A percentile compares a stretch with the other conserved stretches of the same genome.
Conservation (phyloP, 1,140 invertebrate species). For the Plodia interpunctella region DNA sequence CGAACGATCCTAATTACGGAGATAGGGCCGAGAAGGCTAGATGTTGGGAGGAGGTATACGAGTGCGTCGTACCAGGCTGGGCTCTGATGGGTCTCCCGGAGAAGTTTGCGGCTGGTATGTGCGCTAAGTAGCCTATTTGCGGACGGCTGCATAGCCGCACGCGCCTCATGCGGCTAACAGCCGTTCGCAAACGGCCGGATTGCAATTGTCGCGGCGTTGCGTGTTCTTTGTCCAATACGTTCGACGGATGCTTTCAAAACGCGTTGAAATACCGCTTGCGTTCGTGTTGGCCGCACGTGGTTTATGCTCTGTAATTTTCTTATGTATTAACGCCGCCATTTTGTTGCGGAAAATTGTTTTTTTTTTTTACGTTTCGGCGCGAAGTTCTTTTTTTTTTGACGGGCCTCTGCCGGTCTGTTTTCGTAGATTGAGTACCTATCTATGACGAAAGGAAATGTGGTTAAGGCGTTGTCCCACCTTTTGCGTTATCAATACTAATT, state of each 20-base stretch:
- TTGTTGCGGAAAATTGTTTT: slow-evolving; percentile 34
- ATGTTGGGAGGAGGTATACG: slow-evolving; percentile 66
- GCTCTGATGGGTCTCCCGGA: slow-evolving; percentile 42
- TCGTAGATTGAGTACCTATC: too few relatives aligned
- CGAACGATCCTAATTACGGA: slow-evolving; percentile 60
- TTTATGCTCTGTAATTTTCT: slow-evolving; percentile 28
- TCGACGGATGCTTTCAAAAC: slow-evolving; percentile 56
- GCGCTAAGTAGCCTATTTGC: slow-evolving; percentile 34
- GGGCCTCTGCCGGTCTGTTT: too few relatives aligned
- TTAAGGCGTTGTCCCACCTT: not conserved
- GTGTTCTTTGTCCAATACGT: slow-evolving; percentile 60
- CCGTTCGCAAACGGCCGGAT: slow-evolving; percentile 39
- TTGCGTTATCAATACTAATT: not conserved
- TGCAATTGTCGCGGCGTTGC: slow-evolving; percentile 53
- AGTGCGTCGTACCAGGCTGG: slow-evolving; percentile 60
- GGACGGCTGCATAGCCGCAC: slow-evolving; percentile 27
- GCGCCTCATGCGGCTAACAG: slow-evolving; percentile 32
- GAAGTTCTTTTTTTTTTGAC: too few relatives aligned
- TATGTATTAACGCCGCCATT: slow-evolving; percentile 38
- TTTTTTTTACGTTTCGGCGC: slow-evolving; percentile 12
- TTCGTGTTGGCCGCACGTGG: slow-evolving; percentile 32
- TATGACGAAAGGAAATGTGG: not conserved
- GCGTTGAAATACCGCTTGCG: slow-evolving; percentile 39
- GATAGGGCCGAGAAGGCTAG: slow-evolving; percentile 59
- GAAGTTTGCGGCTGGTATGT: slow-evolving; percentile 64